A percentile compares a stretch with the other conserved stretches of the same genome.
Conservation (phyloP, 2,113 vertebrate genomes). For the Bubo bubo region DNA sequence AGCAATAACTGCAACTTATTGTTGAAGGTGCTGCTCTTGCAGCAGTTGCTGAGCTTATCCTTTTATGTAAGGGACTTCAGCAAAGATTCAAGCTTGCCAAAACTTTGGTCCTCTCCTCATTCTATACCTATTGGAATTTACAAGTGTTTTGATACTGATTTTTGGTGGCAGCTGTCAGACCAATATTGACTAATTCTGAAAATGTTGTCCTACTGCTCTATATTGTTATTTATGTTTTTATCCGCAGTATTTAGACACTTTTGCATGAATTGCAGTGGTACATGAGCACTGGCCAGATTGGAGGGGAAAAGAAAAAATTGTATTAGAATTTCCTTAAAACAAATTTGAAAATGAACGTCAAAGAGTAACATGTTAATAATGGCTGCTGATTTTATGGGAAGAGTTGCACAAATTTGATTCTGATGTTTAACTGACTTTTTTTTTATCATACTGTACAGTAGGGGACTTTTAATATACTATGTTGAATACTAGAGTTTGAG, state of each 20-base stretch:
- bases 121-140: background rate
- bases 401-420: background rate
- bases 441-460: background rate
- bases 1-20: background rate
- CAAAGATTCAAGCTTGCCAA: background rate
- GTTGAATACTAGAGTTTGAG: background rate
- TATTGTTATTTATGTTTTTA: background rate
- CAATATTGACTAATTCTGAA: background rate
- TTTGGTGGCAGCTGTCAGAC: background rate
- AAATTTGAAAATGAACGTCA: background rate
- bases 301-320: fast-evolving
- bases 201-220: background rate
- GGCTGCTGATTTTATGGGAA: background rate
- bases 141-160: background rate
- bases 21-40: background rate
- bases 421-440: background rate
- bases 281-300: background rate
- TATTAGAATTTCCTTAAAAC: background rate
- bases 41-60: background rate
- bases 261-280: background rate
- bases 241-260: background rate
- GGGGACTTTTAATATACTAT: background rate
- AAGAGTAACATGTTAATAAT: background rate
- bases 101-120: background rate
- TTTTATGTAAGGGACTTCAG: background rate